Conservation (phyloP, 2,797 vertebrate genomes). For the Discoglossus pictus region DNA sequence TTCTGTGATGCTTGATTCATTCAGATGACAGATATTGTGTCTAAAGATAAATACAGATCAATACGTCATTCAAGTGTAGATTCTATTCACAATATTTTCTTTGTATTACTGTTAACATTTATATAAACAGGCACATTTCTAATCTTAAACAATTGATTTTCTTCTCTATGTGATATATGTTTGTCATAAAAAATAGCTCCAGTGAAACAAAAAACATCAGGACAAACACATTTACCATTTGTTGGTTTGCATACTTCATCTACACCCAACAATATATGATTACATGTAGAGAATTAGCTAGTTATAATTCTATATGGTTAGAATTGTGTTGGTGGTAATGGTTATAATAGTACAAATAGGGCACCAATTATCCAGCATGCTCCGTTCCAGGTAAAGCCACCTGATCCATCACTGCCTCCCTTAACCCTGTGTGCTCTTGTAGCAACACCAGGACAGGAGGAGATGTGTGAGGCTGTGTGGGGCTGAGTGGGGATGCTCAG, state of each 20-base stretch:
- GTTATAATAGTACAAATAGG: no score
- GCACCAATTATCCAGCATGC: no score
- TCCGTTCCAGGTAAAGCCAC: no score
- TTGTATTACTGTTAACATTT: conserved; percentile 21
- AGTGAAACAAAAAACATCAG: neutral
- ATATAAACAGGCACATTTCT: conserved; percentile 18
- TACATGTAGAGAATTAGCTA: no score
- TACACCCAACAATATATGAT: neutral
- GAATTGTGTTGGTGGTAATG: no score
- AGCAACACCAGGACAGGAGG: no score
- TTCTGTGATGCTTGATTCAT: conserved; percentile 20
- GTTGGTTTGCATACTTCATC: conserved; percentile 1
- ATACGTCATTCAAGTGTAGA: conserved; percentile 36
- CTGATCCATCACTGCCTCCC: no score
- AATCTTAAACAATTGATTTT: conserved; percentile 22
- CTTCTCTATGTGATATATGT: conserved; percentile 17
- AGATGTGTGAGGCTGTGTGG: no score
- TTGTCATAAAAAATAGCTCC: conserved; percentile 7
- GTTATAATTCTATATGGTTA: no score
- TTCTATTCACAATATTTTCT: conserved; percentile 25
- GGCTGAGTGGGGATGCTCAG: no score
- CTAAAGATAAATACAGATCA: conserved; percentile 33
- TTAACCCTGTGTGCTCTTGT: no score
- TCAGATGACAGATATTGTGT: conserved; percentile 36
- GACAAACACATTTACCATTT: neutral